Evolutionary conservation across 2,113 vertebrate genomes (phyloP).

Genomic region (Clarias batrachus): DNA sequence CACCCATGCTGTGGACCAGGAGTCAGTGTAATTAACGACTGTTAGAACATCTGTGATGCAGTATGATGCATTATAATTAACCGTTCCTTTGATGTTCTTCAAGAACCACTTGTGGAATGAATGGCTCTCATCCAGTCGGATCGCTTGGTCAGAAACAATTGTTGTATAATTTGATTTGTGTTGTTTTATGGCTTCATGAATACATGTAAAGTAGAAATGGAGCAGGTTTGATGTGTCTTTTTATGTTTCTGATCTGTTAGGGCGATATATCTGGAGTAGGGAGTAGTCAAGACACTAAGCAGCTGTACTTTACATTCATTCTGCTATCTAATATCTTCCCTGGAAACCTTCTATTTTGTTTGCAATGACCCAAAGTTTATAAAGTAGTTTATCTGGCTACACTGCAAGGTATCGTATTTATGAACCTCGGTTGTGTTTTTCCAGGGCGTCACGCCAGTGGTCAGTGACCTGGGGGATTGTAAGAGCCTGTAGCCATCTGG

Average conservation of each 20-base stretch:
- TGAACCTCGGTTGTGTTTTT: background rate
- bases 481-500: slow-evolving; percentile 24
- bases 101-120: too few species aligned
- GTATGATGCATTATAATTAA: too few species aligned
- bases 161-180: background rate
- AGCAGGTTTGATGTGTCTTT: background rate
- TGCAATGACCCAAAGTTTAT: background rate
- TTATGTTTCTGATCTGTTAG: background rate
- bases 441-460: background rate
- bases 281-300: background rate
- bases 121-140: too few species aligned
- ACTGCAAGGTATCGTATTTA: background rate
- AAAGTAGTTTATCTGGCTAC: background rate
- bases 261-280: background rate
- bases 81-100: too few species aligned
- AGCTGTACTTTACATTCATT: background rate
- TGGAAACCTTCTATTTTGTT: background rate
- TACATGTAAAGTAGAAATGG: background rate
- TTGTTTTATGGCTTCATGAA: background rate
- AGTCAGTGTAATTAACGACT: too few species aligned
- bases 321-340: background rate
- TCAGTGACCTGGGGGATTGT: background rate
- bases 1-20: too few species aligned
- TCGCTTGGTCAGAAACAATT: too few species aligned
- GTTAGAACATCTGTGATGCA: too few species aligned